phyloP scores from a whole-genome alignment of 2,113 vertebrate genomes.

The Cyphomyrus discorhynchus region DNA sequence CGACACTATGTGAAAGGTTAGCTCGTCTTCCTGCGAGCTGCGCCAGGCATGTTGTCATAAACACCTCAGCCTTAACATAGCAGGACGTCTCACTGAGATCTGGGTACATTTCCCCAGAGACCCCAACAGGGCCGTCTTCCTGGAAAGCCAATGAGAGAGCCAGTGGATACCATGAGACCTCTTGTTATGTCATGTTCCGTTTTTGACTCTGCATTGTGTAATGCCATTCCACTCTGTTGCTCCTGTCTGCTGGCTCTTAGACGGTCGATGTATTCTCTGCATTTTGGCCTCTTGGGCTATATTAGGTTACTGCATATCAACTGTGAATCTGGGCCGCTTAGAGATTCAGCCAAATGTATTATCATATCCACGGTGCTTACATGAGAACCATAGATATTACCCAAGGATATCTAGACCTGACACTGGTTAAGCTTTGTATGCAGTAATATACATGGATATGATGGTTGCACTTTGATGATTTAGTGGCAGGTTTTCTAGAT shows the following conservation, averaged over 20 bases:
- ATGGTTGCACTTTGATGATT: not conserved
- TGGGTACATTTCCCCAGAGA: not conserved
- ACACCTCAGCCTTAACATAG: not conserved
- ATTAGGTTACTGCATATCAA: slow-evolving; percentile 6
- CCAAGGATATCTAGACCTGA: not conserved
- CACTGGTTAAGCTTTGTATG: not conserved
- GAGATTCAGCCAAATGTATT: not conserved
- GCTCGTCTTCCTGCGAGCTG: not conserved
- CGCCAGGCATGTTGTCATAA: not conserved
- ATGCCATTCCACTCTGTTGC: not conserved
- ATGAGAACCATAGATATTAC: not conserved
- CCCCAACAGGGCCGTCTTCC: not conserved
- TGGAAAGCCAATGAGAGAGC: not conserved
- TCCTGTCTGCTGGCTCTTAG: not conserved
- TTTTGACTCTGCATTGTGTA: not conserved
- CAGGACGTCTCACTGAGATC: not conserved
- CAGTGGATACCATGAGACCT: not conserved
- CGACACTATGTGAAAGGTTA: not conserved
- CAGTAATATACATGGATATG: not conserved
- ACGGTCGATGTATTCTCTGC: not conserved
- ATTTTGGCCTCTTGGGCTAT: not conserved
- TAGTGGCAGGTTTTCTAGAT: not conserved
- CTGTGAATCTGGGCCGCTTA: not conserved
- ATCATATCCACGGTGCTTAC: not conserved
- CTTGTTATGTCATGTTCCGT: not conserved